Conservation (phyloP, 1,140 invertebrate species). For the Brachionus plicatilis region DNA sequence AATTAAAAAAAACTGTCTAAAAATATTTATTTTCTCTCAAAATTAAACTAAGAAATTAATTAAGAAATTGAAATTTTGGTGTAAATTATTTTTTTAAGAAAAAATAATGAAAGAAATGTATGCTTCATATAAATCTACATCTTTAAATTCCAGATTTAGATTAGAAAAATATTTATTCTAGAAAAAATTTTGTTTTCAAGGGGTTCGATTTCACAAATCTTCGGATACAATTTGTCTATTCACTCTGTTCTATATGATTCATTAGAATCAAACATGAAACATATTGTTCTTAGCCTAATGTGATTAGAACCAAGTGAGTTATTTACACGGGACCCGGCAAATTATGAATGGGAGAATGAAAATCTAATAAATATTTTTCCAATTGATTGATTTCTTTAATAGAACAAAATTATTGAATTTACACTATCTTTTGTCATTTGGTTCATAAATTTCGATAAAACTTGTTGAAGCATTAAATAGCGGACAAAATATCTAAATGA, state of each 20-base stretch:
- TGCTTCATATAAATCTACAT: not conserved
- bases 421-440: not conserved
- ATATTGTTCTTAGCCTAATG: not conserved
- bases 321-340: not conserved
- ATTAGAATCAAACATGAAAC: slow-evolving; percentile 7
- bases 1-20: not conserved
- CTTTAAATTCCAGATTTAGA: slow-evolving; percentile 17
- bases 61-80: not conserved
- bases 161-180: not conserved
- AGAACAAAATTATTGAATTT: not conserved
- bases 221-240: slow-evolving; percentile 6
- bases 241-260: not conserved
- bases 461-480: not conserved
- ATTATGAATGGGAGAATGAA: slow-evolving; percentile 5
- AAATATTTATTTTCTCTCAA: not conserved
- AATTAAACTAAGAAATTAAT: not conserved
- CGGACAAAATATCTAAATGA: not conserved
- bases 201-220: not conserved
- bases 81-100: not conserved
- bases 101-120: not conserved
- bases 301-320: not conserved
- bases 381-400: not conserved
- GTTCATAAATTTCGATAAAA: not conserved
- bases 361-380: not conserved
- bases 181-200: not conserved